Evolutionary conservation across 2,797 vertebrate species (phyloP), one percentile per base, ranked within the genome.

Genomic region (Anisognathus igniventris): DNA sequence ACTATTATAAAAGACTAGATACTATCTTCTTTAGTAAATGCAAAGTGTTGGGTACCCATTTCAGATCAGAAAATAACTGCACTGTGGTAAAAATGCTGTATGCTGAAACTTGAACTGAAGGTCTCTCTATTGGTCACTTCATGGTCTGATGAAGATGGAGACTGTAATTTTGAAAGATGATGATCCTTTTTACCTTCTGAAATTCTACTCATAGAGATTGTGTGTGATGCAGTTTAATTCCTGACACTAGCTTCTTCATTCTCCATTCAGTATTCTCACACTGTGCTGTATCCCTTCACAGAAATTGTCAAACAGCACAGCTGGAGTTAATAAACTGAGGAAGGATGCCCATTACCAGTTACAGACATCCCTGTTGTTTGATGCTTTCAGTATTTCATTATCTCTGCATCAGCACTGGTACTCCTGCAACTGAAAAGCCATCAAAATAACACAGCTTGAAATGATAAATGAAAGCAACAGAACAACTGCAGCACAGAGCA

Each of bases 361-460:
- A 98, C 98, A 98, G 98, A 98, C 97, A 97, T 97, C 98, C 97
- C 96, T 97, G 98, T 97, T 98, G 98, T 98, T 98, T 97, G 97
- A 98, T 97, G 97, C 97, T 98, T 98, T 99, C 98, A 98, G 98
- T 98, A 97, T 99, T 98, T 99, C 98, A 99, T 99, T 99, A 99
- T 98, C 98, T 98, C 98, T 97, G 98, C 98, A 99, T 99, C 98
- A 98, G 98, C 98, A 98, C 98, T 98, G 79, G 90, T 92, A 95
- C 86, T 96, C 93, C 95, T 95, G 93, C 91, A 97, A 97, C 95
- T 96, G 97, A 98, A 97, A 98, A 97, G 90, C 96, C 97, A 98
- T 98, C 97, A 97, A 96, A 98, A 97, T 93, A 97, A 96, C 90
- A 42, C 98, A 97, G 97, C 97, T 98, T 98, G 98, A 98, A 97